Percentiles rank a stretch among this genome's conserved stretches.
Evolutionary conservation across 2,797 vertebrate species (phyloP).

Genomic region (Sebastes dallii): DNA sequence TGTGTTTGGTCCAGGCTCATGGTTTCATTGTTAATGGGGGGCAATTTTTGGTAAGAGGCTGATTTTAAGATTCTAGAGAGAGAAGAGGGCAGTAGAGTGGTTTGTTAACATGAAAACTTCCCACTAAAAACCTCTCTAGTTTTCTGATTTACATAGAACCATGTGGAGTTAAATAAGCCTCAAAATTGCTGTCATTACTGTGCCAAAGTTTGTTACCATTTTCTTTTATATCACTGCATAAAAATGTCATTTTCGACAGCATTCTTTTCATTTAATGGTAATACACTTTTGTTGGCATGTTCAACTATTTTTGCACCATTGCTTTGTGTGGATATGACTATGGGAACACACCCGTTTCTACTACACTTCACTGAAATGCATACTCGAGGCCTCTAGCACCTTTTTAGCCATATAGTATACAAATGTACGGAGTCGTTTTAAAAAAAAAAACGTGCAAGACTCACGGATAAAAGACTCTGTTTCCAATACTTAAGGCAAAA

Average conservation of each 20-base stretch:
- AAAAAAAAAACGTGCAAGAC: conserved; percentile 77
- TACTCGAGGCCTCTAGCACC: conserved; percentile 82
- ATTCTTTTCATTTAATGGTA: not conserved
- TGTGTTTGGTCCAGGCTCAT: conserved; percentile 50
- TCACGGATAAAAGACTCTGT: conserved; percentile 81
- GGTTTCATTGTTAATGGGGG: conserved; percentile 4
- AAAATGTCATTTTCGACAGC: not conserved
- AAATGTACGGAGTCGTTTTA: conserved; percentile 72
- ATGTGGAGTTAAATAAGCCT: not conserved
- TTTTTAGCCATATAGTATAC: conserved; percentile 75
- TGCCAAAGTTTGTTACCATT: not conserved
- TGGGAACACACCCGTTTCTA: conserved; percentile 68
- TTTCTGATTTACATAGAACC: conserved; percentile 17
- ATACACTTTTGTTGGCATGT: not conserved
- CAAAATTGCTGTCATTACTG: conserved; percentile 1
- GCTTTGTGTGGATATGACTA: conserved; percentile 41
- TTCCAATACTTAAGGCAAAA: conserved; percentile 88
- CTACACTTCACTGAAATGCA: conserved; percentile 74
- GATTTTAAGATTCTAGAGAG: not conserved
- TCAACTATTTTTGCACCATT: conserved; percentile 32
- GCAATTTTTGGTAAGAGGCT: conserved; percentile 1
- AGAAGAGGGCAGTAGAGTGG: conserved; percentile 8
- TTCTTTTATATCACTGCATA: not conserved
- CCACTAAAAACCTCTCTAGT: not conserved
- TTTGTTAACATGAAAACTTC: conserved; percentile 17